A percentile compares a stretch with the other conserved stretches of the same genome.
phyloP scores from a whole-genome alignment of 2,888 invertebrate genomes.

The Agrotis clavis region DNA sequence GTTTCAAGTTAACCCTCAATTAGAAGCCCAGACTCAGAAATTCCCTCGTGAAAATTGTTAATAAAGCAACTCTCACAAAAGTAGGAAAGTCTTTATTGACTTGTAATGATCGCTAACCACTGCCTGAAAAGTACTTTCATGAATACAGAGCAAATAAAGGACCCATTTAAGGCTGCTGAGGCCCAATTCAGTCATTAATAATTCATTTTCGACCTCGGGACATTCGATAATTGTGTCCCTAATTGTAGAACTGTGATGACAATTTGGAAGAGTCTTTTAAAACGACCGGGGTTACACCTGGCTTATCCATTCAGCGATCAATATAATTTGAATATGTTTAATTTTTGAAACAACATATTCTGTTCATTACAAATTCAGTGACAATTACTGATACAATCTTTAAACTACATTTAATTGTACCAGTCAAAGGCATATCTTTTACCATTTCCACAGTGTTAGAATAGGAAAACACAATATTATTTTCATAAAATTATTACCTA shows the following conservation, averaged over 20 bases:
- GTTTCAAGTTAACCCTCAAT: conserved; percentile 55
- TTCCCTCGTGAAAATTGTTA: conserved; percentile 49
- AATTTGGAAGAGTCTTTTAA: conserved; percentile 24
- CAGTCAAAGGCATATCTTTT: not conserved
- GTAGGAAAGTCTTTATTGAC: conserved; percentile 64
- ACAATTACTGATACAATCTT: not conserved
- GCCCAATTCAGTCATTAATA: conserved; percentile 62
- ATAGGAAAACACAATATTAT: not conserved
- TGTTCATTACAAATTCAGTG: not conserved
- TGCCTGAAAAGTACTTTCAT: conserved; percentile 60
- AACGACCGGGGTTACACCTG: not conserved
- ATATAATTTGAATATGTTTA: not conserved
- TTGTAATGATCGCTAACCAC: conserved; percentile 58
- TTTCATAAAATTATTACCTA: not conserved
- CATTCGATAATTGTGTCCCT: conserved; percentile 54
- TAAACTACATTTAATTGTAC: not conserved
- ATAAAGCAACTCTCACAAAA: conserved; percentile 58
- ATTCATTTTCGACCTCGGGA: conserved; percentile 62
- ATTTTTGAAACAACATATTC: not conserved
- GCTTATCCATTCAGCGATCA: conserved; percentile 2
- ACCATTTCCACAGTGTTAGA: not conserved
- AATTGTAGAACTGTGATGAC: conserved; percentile 44
- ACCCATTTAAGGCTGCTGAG: conserved; percentile 46
- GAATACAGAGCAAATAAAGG: conserved; percentile 65
- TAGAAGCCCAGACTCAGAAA: conserved; percentile 47